Evolutionary conservation across 2,797 vertebrate species (phyloP), one percentile per base, ranked within the genome.

Genomic region (Sebastiscus albofasciatus): DNA sequence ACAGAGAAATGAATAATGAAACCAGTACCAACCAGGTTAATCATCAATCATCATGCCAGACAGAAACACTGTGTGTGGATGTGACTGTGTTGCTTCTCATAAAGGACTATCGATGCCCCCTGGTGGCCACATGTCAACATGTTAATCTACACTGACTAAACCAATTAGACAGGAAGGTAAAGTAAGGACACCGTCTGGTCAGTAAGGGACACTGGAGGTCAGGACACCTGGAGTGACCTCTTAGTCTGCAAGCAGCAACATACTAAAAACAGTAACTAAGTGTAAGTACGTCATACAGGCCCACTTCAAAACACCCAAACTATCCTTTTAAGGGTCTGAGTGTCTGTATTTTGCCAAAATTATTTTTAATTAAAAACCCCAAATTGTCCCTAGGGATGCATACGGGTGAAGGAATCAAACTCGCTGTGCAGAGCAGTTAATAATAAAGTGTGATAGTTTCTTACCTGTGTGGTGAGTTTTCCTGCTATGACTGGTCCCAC

Each of bases 401-500:
- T 10, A 36, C 1, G 10, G 10, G 34, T 11, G 9, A 31, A 7
- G 31, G 42, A 46, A 46, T 46, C 42, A 1, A 46, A 13, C 18
- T 3, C 20, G 14, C 13, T 16, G 26, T 56, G 4, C 34, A n/a
- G 55, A 31, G 8, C 8, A 18, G 5, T 31, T n/a, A 52, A 52
- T 54, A 27, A 27, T 39, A 1, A 22, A n/a, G 12, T 26, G 29
- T 67, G 34, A 62, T 59, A 74, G 88, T 10, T 72, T 73, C 98
- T 98, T 96, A 99, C 99, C 16, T 96, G 85, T 72, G 89, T 95
- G 72, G 99, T 99, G 70, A 99, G 94, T 29, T 75, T 93, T 91
- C 96, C 97, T 46, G 96, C 98, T 82, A 99, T 97, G 87, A 99
- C 94, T 31, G 99, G 98, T 52, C 99, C 98, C 77, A 98, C 95